Base-by-base conservation (phyloP, 2,113 vertebrate species). In the Saiga tatarica region DNA sequence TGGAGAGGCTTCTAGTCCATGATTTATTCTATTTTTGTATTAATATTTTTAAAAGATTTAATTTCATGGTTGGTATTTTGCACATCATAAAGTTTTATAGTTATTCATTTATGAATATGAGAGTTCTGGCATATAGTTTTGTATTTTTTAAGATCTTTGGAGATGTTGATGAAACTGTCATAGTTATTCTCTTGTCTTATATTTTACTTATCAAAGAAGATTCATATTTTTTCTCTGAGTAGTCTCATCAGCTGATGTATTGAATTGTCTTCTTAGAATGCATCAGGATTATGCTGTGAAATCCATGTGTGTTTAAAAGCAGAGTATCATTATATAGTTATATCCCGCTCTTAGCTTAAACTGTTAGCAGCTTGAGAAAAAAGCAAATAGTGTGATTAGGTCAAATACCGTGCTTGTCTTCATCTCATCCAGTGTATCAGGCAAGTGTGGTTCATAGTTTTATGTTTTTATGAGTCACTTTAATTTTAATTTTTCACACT, bases 41-140 rank as follows among this genome's bases (percentile, higher is more conserved):
- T 76, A 76, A 76, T 76, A 76, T 94, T 92, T 95, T 74, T 52
- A 78, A 96, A 71, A 53, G 42, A 52, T 53, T 9, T 74, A 53
- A 84, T 94, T 84, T 95, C 9, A 23, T 55, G 30, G 64, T 21
- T 88, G 33, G 33, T 62, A 28, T 87, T 96, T 30, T 79, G 11
- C 28, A 92, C 15, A 33, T 83, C 82, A 84, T 71, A 84, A 60
- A 62, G 45, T 92, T 92, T 78, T 59, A 78, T 67, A 83, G 55
- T 87, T 93, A 76, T 6, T 92, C n/a, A 60, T 81, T 95, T 87
- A 9, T 36, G 30, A 93, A 84, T 91, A 52, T 83, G 60, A 79
- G 47, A 53, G 33, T 67, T 83, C 64, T 57, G 33, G 21, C 26
- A 36, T 78, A 16, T 36, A 23, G 10, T 55, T 91, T 57, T 57